These are phyloP conservation scores for Camponotus vicinus DNA, from an alignment of 1,140 invertebrate genomes.

Conservation along the genomic window DNA sequence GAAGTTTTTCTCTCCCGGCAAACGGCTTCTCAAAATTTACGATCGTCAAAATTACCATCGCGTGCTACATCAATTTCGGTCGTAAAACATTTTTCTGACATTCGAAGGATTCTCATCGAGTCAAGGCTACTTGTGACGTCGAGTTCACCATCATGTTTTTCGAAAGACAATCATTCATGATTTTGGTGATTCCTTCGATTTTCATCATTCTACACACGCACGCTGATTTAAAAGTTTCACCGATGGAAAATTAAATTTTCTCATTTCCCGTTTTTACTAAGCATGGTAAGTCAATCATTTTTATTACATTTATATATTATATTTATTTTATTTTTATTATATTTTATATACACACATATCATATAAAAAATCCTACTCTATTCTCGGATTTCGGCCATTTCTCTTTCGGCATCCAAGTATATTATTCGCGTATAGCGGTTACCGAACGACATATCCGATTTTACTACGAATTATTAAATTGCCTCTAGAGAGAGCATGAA, in stretches of 20 bases:
- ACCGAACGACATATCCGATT: constrained; percentile 55
- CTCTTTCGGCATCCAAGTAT: background rate
- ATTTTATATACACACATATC: too few species aligned
- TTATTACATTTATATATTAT: background rate
- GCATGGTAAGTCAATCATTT: constrained; percentile 33
- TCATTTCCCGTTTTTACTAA: background rate
- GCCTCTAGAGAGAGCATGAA: constrained; percentile 34
- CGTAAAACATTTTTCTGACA: constrained; percentile 58
- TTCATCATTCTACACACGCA: background rate
- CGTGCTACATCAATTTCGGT: constrained; percentile 4
- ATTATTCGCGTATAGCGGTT: background rate
- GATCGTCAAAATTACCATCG: constrained; percentile 55
- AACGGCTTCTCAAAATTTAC: constrained; percentile 57
- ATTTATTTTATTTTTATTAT: background rate
- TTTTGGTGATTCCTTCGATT: background rate
- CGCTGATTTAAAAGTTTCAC: constrained; percentile 5
- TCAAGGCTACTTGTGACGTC: background rate
- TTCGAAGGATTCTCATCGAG: constrained; percentile 2
- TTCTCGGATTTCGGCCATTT: background rate
- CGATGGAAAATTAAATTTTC: constrained; percentile 1
- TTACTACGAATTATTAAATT: constrained; percentile 65
- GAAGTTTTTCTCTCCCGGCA: constrained; percentile 63
- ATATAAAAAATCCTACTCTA: background rate
- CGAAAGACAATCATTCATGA: background rate
- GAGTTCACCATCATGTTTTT: constrained; percentile 32